Evolutionary conservation across 2,113 vertebrate genomes (phyloP).

Genomic region (Hippocampus barbouri): DNA sequence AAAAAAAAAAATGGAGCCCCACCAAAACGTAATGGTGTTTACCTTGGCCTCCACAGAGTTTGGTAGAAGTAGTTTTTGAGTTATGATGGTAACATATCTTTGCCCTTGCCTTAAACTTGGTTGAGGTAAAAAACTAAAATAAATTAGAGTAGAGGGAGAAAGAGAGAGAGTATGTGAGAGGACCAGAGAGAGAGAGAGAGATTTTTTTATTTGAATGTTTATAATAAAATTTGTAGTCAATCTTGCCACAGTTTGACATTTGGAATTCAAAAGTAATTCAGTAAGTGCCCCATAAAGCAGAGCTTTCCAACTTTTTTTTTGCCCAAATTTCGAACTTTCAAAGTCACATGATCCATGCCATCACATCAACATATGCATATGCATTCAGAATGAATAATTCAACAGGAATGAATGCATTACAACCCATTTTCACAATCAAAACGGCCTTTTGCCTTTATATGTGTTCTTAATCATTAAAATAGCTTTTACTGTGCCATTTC

Average conservation of each 20-base stretch:
- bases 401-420: too few species aligned
- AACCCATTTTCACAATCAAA: not conserved
- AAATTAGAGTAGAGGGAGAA: not conserved
- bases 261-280: not conserved
- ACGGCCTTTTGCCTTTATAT: not conserved
- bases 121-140: too few species aligned
- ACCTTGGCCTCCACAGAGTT: not conserved
- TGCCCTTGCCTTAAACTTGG: too few species aligned
- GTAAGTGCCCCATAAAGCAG: not conserved
- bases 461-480: not conserved
- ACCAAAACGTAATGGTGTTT: not conserved
- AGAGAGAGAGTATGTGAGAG: too few species aligned
- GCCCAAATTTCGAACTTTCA: not conserved
- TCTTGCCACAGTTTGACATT: not conserved
- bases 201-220: not conserved
- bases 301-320: not conserved
- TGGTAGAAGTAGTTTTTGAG: constrained; percentile 1
- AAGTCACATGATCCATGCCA: not conserved
- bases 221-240: not conserved
- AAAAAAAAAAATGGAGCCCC: not conserved
- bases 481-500: not conserved
- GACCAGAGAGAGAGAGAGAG: not conserved
- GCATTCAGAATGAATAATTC: too few species aligned
- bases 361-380: not conserved
- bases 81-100: not conserved